Base-by-base conservation (phyloP, 2,797 vertebrate genomes). In the Echeneis naucrates region DNA sequence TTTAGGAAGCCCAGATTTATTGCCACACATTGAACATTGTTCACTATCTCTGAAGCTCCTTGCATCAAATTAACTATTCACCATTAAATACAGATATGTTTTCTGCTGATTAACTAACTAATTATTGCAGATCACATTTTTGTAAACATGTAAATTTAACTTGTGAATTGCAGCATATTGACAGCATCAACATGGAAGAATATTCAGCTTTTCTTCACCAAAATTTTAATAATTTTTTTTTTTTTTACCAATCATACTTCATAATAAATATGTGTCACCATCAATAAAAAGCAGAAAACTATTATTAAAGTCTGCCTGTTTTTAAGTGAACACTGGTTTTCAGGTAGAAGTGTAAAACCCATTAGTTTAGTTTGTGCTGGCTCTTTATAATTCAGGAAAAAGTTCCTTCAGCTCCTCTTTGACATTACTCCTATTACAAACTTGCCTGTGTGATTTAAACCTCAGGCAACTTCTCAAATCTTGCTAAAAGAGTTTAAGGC, bases 311-410 rank as follows among this genome's bases (percentile, higher is more conserved):
- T 5, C n/a, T 52, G 12, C 67, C 75, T 60, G 26, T 63, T 52
- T 47, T 26, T 51, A 60, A 40, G 33, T 14, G 12, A 50, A 58
- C 44, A 4, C 54, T 21, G 19, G 55, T 78, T 68, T 60, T 80
- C 50, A 54, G 19, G 51, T 14, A 35, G 55, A 32, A 16, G 54
- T 78, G 77, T 83, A 71, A 89, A 87, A 76, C 32, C 76, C 74
- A 78, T 67, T 68, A 75, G 10, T 38, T 75, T 45, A 16, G 60
- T 80, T 88, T 78, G 80, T 81, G 63, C 72, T 72, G 45, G 59
- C 35, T 27, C 62, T 76, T 81, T 67, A 64, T 73, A 48, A 55
- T 45, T 59, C 35, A 62, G 47, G 23, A 54, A 59, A 70, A 64
- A 27, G 38, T 37, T 48, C 30, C 64, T 44, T 45, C 44, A 21